These are phyloP conservation scores for Echinarachnius parma DNA, from an alignment of 53 echinoderm and acorn worm species.

Conservation along the genomic window DNA sequence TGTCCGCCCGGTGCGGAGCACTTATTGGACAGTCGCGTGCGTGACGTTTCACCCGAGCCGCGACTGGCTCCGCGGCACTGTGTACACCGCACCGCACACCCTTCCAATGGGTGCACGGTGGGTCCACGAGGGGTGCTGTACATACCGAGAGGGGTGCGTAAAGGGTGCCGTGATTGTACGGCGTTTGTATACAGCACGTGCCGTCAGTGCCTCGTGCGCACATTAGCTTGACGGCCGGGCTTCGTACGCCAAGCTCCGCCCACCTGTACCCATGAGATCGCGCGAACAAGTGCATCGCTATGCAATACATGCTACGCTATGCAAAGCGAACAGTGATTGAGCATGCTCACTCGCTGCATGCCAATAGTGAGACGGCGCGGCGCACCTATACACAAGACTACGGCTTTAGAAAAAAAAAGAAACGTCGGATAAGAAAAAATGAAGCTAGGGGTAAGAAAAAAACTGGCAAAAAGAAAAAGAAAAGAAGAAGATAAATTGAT, in stretches of 20 bases:
- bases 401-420: neutral
- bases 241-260: slow-evolving; percentile 39
- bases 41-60: slow-evolving; percentile 24
- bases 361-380: neutral
- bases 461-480: neutral
- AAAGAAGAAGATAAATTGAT: slow-evolving; percentile 19
- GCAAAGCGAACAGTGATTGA: slow-evolving; percentile 5
- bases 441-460: too few species aligned
- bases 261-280: slow-evolving; percentile 14
- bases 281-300: slow-evolving; percentile 42
- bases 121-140: neutral
- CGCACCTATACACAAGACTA: slow-evolving; percentile 4
- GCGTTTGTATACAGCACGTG: slow-evolving; percentile 24
- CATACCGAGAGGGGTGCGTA: neutral
- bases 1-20: slow-evolving; percentile 3
- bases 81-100: too few species aligned
- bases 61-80: too few species aligned
- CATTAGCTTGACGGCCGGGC: slow-evolving; percentile 1
- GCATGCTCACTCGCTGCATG: neutral
- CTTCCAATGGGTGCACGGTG: too few species aligned
- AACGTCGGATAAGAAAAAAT: neutral
- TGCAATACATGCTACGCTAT: slow-evolving; percentile 2
- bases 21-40: slow-evolving; percentile 44
- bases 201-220: slow-evolving; percentile 23
- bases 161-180: slow-evolving; percentile 13